A percentile compares a stretch with the other conserved stretches of the same genome.
These are phyloP conservation scores for Meteorus cinctellus DNA, from an alignment of 2,888 invertebrate genomes.

Conservation along the genomic window DNA sequence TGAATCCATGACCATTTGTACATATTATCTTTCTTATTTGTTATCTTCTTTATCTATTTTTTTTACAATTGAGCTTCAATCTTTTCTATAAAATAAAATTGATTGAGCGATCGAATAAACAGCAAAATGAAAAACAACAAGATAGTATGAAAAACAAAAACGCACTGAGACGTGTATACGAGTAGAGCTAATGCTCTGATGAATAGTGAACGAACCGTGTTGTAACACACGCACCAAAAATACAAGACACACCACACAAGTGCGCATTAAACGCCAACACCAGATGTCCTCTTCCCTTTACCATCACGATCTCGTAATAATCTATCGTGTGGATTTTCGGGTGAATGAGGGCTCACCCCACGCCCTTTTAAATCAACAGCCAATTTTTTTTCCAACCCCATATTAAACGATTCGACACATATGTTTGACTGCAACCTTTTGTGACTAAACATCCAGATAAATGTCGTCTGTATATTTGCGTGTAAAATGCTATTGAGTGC, in stretches of 20 bases:
- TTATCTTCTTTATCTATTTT: background rate
- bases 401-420: background rate
- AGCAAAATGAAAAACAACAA: background rate
- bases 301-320: slow-evolving; percentile 49
- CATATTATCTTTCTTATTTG: slow-evolving; percentile 50
- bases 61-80: background rate
- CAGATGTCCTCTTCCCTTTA: slow-evolving; percentile 53
- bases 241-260: slow-evolving; percentile 52
- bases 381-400: slow-evolving; percentile 24
- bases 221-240: slow-evolving; percentile 46
- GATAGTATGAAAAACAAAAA: slow-evolving; percentile 14
- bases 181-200: slow-evolving; percentile 14
- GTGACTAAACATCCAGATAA: background rate
- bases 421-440: background rate
- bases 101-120: slow-evolving; percentile 16
- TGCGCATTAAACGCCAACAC: slow-evolving; percentile 56
- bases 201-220: slow-evolving; percentile 15
- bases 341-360: slow-evolving; percentile 24
- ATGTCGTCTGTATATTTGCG: background rate
- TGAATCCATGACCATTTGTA: slow-evolving; percentile 56
- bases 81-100: background rate
- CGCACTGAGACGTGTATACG: slow-evolving; percentile 21
- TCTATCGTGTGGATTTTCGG: slow-evolving; percentile 42
- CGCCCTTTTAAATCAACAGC: slow-evolving; percentile 13
- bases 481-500: no score